Evolutionary conservation across 2,113 vertebrate species (phyloP).

Genomic region (Heterotilapia buettikoferi): DNA sequence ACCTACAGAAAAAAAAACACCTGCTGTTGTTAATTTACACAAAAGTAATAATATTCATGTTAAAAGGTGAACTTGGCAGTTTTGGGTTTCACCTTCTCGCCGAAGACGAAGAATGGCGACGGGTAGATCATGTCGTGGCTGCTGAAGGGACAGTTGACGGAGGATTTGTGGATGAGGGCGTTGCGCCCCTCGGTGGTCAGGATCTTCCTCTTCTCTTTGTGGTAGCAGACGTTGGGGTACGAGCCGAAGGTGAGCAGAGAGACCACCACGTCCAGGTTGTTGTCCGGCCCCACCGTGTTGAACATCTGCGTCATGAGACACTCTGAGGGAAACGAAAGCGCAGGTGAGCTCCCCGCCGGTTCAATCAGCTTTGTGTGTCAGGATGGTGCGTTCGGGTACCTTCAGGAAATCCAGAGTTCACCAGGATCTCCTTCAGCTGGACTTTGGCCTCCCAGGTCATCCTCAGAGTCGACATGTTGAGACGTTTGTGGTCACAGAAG

Average conservation of each 20-base stretch:
- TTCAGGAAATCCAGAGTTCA: constrained; percentile 90
- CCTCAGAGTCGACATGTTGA: constrained; percentile 91
- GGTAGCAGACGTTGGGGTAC: constrained; percentile 95
- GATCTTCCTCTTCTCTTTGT: constrained; percentile 97
- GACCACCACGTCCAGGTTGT: constrained; percentile 91
- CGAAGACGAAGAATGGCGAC: constrained; percentile 92
- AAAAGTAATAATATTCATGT: accelerated
- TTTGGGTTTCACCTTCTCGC: constrained; percentile 81
- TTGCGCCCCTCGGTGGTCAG: constrained; percentile 93
- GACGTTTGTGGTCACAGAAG: constrained; percentile 93
- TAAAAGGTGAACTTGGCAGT: accelerated
- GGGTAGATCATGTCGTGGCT: constrained; percentile 90
- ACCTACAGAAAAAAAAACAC: not conserved
- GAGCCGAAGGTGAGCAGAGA: constrained; percentile 90
- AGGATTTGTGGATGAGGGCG: constrained; percentile 94
- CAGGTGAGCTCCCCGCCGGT: accelerated
- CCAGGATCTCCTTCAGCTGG: constrained; percentile 92
- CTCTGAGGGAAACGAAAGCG: constrained; percentile 62
- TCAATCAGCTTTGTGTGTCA: accelerated
- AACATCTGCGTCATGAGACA: constrained; percentile 87
- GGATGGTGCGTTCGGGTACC: constrained; percentile 63
- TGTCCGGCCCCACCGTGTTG: constrained; percentile 87
- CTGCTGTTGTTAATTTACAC: not conserved
- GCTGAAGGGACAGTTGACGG: constrained; percentile 95
- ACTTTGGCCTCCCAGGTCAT: constrained; percentile 99